phyloP scores from a whole-genome alignment of 1,140 invertebrate genomes.

The Aradophagus sp. region DNA sequence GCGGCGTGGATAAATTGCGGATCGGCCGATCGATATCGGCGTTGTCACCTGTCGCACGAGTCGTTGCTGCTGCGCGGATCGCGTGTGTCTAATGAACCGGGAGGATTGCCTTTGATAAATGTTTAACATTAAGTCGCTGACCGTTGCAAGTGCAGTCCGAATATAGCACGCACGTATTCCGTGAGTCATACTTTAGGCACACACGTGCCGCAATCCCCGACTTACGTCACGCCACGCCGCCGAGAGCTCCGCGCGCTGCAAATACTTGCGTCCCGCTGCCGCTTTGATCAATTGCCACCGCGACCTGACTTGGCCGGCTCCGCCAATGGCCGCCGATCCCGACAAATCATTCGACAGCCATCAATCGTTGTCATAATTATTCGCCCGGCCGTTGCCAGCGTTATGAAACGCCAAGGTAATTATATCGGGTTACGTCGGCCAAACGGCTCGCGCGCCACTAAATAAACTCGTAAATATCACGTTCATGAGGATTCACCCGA shows the following conservation, averaged over 20 bases:
- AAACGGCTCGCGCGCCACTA: conserved; percentile 30
- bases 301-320: conserved; percentile 40
- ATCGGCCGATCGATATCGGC: conserved; percentile 55
- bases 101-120: conserved; percentile 62
- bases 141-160: conserved; percentile 54
- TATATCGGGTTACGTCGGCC: conserved; percentile 33
- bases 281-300: conserved; percentile 66
- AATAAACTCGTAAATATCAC: no score
- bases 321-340: conserved; percentile 12
- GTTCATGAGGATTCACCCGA: no score
- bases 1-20: conserved; percentile 47
- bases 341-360: conserved; percentile 52
- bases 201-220: conserved; percentile 62
- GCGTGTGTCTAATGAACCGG: conserved; percentile 59
- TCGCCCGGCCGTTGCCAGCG: conserved; percentile 21
- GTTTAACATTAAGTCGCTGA: conserved; percentile 60
- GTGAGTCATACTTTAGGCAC: conserved; percentile 64
- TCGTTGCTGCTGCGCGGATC: conserved; percentile 51
- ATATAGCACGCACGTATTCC: conserved; percentile 61
- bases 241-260: conserved; percentile 52
- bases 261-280: conserved; percentile 60
- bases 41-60: conserved; percentile 55
- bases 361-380: conserved; percentile 50
- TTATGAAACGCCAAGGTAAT: conserved; percentile 46
- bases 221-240: conserved; percentile 52